A percentile compares a stretch with the other conserved stretches of the same genome.
Conservation (phyloP, 2,888 invertebrate genomes). For the Ryuthela nishihirai region DNA sequence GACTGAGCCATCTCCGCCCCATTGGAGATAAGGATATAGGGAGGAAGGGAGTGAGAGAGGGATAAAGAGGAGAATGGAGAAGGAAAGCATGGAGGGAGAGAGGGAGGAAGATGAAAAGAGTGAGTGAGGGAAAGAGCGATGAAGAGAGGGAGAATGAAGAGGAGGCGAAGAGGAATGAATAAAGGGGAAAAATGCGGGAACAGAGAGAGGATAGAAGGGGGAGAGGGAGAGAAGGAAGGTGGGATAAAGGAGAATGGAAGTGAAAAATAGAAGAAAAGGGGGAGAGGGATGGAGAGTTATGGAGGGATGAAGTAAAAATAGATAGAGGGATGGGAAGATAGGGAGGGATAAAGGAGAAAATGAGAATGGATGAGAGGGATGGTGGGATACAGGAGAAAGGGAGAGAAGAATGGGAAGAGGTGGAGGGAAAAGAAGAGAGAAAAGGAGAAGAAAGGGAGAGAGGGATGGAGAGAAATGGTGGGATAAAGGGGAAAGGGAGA, state of each 20-base stretch:
- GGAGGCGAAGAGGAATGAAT: not conserved
- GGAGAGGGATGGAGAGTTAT: not conserved
- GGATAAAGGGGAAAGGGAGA: not conserved
- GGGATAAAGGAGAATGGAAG: not conserved
- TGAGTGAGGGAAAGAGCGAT: not conserved
- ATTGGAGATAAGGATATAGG: not conserved
- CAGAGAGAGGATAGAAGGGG: not conserved
- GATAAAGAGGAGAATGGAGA: not conserved
- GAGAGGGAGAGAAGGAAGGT: not conserved
- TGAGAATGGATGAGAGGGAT: not conserved
- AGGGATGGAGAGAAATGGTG: not conserved
- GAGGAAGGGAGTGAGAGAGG: not conserved
- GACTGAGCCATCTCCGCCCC: no score
- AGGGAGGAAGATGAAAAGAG: not conserved
- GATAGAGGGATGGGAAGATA: not conserved
- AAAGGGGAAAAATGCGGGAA: not conserved
- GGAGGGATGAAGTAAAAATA: not conserved
- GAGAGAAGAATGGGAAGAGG: not conserved
- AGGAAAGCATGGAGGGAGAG: not conserved
- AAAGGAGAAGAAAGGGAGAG: not conserved
- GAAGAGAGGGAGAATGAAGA: not conserved
- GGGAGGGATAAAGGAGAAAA: not conserved
- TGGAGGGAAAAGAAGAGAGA: not conserved
- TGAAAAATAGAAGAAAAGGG: no score
- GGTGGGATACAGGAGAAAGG: not conserved